Conservation (phyloP, 2,888 invertebrate genomes). For the Pristionchus mayeri region DNA sequence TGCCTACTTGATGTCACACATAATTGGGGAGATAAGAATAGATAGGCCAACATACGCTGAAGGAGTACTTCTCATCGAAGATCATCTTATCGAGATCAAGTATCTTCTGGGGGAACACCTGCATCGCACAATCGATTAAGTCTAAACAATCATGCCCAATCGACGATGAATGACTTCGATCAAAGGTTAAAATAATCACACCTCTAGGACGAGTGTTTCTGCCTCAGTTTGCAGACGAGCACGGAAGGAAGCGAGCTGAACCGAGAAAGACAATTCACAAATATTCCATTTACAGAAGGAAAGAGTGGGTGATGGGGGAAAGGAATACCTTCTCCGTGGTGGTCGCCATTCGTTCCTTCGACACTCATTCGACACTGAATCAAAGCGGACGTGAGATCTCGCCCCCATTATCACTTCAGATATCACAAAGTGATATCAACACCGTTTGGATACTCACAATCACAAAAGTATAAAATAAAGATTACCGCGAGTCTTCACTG, state of each 20-base stretch:
- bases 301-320: background rate
- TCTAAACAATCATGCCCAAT: background rate
- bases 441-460: background rate
- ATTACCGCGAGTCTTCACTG: constrained; percentile 66
- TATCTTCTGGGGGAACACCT: constrained; percentile 45
- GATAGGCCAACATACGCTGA: constrained; percentile 18
- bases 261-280: background rate
- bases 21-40: background rate
- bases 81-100: constrained; percentile 35
- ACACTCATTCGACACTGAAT: constrained; percentile 26
- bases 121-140: too few species aligned
- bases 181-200: background rate
- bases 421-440: background rate
- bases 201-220: constrained; percentile 25
- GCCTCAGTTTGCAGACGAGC: constrained; percentile 22
- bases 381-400: background rate
- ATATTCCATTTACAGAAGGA: too few species aligned
- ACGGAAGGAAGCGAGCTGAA: constrained; percentile 38
- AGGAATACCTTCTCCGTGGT: constrained; percentile 18
- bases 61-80: constrained; percentile 27
- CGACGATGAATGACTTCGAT: background rate
- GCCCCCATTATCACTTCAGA: background rate
- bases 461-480: background rate
- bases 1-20: background rate
- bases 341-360: constrained; percentile 43